Conservation (phyloP, 2,797 vertebrate species). For the Sitta carolinensis region DNA sequence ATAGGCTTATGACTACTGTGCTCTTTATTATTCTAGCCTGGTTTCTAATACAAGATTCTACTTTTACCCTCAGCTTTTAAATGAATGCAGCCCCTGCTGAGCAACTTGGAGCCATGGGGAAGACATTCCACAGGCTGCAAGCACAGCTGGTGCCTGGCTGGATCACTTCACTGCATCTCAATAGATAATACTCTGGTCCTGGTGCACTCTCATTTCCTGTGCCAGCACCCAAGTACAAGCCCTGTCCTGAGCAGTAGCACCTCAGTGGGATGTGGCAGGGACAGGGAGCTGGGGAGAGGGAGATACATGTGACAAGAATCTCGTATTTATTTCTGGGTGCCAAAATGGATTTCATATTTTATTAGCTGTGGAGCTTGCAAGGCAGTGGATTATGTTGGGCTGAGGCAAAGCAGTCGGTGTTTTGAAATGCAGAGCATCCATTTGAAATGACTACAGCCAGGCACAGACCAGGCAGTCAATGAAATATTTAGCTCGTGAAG, state of each 20-base stretch:
- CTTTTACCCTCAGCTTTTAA: background rate
- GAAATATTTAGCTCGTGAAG: background rate
- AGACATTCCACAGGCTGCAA: background rate
- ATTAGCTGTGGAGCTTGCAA: background rate
- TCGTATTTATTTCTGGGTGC: background rate
- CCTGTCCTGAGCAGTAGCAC: background rate
- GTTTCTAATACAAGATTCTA: background rate
- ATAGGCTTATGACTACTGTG: background rate
- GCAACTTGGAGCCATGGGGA: background rate
- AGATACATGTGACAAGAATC: background rate
- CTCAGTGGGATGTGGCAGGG: background rate
- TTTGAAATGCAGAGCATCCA: background rate
- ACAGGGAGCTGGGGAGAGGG: background rate
- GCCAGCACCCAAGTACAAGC: background rate
- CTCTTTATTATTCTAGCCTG: background rate
- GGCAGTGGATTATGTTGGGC: background rate
- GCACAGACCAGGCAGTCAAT: background rate
- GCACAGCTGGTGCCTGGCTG: background rate
- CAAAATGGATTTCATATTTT: background rate
- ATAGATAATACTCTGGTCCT: background rate
- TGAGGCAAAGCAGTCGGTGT: background rate
- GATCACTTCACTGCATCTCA: background rate
- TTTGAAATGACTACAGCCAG: background rate
- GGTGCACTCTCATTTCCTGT: fast-evolving
- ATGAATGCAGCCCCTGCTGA: background rate